Evolutionary conservation across 2,888 invertebrate genomes (phyloP).

Genomic region (Odontocerum albicorne): DNA sequence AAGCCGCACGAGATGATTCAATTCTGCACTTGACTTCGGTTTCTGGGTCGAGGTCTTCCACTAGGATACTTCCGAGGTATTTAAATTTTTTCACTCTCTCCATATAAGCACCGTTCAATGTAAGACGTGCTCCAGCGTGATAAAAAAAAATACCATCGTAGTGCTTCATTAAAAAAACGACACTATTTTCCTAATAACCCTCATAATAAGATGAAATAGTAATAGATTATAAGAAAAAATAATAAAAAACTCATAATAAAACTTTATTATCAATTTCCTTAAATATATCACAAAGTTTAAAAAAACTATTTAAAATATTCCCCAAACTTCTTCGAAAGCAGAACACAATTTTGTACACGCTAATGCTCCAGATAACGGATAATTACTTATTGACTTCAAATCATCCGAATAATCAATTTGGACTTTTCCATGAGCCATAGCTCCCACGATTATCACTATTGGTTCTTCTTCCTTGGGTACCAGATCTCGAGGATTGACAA

Average conservation of each 20-base stretch:
- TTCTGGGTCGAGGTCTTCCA: too few species aligned
- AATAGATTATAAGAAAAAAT: slow-evolving; percentile 6
- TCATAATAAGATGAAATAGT: too few species aligned
- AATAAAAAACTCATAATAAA: neutral
- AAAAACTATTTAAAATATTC: slow-evolving; percentile 61
- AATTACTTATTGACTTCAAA: slow-evolving; percentile 89
- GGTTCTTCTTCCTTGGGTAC: slow-evolving; percentile 80
- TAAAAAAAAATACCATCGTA: too few species aligned
- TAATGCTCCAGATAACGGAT: slow-evolving; percentile 94
- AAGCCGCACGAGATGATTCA: too few species aligned
- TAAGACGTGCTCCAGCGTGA: too few species aligned
- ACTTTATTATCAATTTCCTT: neutral
- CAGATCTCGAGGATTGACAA: slow-evolving; percentile 70
- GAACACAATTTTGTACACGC: slow-evolving; percentile 94
- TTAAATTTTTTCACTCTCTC: too few species aligned
- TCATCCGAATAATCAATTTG: slow-evolving; percentile 88
- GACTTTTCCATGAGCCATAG: slow-evolving; percentile 96
- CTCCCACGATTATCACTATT: slow-evolving; percentile 89
- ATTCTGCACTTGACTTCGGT: too few species aligned
- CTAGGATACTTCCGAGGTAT: too few species aligned
- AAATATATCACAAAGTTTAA: neutral
- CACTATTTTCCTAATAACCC: too few species aligned
- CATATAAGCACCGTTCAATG: too few species aligned
- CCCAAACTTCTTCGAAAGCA: slow-evolving; percentile 95
- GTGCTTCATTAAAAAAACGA: too few species aligned